Base-by-base conservation (phyloP, 1,140 invertebrate species). In the Euwallacea similis region DNA sequence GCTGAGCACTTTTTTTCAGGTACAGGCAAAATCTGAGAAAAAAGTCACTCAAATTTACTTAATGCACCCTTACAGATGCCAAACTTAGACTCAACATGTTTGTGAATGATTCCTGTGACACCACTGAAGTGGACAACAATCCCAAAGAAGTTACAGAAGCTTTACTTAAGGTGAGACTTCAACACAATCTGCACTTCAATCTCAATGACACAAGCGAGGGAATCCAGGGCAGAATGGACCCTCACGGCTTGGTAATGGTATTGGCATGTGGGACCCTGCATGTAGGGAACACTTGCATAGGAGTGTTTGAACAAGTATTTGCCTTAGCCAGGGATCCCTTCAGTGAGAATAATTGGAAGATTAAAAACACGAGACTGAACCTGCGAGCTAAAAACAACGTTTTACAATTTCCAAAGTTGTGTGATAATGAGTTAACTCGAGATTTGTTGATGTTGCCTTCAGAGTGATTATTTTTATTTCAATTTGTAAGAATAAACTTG, bases 231-330 rank as follows among this genome's bases (percentile, higher is more conserved):
- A 82, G 81, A 71, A 82, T 85, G 59, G 85, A 88, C 77, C 80
- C 82, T 2, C 87, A 89, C 75, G 89, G 89, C 2, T 77, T 89
- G n/a, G 84, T 88, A 0, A 58, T 87, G 15, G 82, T 90, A 4
- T 70, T 87, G 43, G 84, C 82, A 10, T 88, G 87, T 81, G 89
- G 89, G 7, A 88, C 87, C 0, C 73, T 90, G 21, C 88, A 90
- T 76, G 76, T 77, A 0, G 69, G 80, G 13, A 73, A 81, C 9
- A 66, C 72, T 33, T 85, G 82, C 73, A 76, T 84, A n/a, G 89
- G 89, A 6, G 77, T 88, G n/a, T 90, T 89, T 78, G 87, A 89
- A 73, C 87, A 89, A 75, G 74, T 83, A 13, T 90, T 90, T 80
- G 85, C 84, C 7, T 74, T 90, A 11, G 78, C 87, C 6, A 83